phyloP scores from a whole-genome alignment of 2,113 vertebrate species.

The Megaptera novaeangliae region DNA sequence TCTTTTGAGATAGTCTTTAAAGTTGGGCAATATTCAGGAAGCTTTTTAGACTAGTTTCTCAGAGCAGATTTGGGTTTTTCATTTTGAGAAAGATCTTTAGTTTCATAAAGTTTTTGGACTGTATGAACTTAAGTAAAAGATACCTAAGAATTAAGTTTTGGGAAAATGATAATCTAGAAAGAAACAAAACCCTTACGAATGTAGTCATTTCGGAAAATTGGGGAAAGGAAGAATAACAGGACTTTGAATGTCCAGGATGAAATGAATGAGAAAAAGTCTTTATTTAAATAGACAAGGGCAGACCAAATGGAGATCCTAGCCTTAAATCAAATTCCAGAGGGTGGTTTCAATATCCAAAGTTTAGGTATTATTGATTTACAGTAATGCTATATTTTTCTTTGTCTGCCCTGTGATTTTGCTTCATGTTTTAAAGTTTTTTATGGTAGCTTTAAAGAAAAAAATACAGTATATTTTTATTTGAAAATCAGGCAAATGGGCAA shows the following conservation, averaged over 20 bases:
- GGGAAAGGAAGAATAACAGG: neutral
- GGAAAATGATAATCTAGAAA: neutral
- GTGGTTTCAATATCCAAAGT: neutral
- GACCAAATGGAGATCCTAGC: neutral
- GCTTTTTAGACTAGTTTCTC: neutral
- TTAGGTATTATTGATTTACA: neutral
- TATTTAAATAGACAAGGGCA: neutral
- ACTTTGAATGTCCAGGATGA: neutral
- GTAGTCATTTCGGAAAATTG: neutral
- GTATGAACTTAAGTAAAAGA: neutral
- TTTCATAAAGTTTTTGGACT: neutral
- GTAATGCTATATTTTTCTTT: slow-evolving; percentile 68
- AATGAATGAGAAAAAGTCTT: neutral
- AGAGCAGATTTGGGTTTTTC: neutral
- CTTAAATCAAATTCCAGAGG: neutral
- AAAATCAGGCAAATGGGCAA: slow-evolving; percentile 54
- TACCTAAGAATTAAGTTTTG: neutral
- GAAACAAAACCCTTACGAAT: neutral
- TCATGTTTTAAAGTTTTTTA: slow-evolving; percentile 48
- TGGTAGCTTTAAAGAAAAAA: slow-evolving; percentile 55
- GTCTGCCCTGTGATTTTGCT: slow-evolving; percentile 63
- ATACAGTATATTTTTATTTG: slow-evolving; percentile 55
- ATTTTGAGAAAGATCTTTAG: slow-evolving; percentile 2
- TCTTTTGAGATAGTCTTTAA: slow-evolving; percentile 17
- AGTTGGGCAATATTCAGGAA: neutral